phyloP scores from a whole-genome alignment of 2,797 vertebrate species.

The Loris lydekkerianus region DNA sequence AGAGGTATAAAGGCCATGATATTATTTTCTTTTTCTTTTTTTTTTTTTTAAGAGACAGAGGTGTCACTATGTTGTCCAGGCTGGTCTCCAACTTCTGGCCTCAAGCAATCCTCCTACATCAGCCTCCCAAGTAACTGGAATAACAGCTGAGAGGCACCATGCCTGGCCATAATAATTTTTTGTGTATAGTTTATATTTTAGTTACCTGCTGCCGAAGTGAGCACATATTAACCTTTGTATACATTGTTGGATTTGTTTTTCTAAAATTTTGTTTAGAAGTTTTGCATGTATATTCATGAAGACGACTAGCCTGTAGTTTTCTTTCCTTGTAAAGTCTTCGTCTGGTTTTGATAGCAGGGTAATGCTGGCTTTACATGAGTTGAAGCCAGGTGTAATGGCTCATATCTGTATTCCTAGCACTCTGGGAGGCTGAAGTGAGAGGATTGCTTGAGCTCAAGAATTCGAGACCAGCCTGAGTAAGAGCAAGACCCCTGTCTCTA shows the following conservation, averaged over 20 bases:
- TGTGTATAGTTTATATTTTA: slow-evolving; percentile 11
- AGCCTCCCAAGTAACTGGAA: not conserved
- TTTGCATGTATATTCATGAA: slow-evolving; percentile 40
- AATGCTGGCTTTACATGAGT: not conserved
- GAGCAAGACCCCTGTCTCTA: too few relatives aligned
- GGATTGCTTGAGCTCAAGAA: too few relatives aligned
- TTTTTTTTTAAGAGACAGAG: not conserved
- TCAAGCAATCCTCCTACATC: not conserved
- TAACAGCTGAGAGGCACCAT: not conserved
- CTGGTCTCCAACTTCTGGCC: not conserved
- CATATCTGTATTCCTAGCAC: not conserved
- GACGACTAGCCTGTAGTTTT: not conserved
- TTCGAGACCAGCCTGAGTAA: too few relatives aligned
- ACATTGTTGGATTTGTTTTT: slow-evolving; percentile 5
- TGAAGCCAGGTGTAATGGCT: not conserved
- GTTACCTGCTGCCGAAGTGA: not conserved
- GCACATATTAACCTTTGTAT: not conserved
- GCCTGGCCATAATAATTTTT: not conserved
- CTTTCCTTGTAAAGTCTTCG: slow-evolving; percentile 26
- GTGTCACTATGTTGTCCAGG: not conserved
- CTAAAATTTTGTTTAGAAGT: slow-evolving; percentile 39
- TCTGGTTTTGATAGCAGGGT: slow-evolving; percentile 54
- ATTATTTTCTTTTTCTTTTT: not conserved
- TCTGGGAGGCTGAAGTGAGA: too few relatives aligned
- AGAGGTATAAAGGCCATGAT: not conserved